These are phyloP conservation scores for Epicauta chinensis DNA, from an alignment of 1,140 invertebrate genomes.

Conservation along the genomic window DNA sequence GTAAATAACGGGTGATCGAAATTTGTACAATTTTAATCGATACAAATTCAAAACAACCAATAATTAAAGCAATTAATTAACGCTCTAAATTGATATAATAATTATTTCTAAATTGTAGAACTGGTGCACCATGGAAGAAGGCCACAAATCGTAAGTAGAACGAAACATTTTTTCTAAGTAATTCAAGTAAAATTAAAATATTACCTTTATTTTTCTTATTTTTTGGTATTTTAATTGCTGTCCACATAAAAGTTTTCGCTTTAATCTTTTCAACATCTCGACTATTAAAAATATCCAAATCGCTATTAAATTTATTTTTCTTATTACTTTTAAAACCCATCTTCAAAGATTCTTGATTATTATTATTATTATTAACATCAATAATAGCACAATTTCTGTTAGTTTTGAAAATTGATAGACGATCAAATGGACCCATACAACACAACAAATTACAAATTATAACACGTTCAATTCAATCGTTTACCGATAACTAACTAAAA, in stretches of 20 bases:
- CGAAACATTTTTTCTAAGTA: slow-evolving; percentile 4
- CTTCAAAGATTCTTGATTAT: not conserved
- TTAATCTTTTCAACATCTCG: slow-evolving; percentile 30
- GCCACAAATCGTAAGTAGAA: slow-evolving; percentile 7
- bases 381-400: slow-evolving; percentile 27
- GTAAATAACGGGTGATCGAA: too few species aligned
- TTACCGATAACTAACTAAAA: too few species aligned
- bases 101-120: not conserved
- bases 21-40: too few species aligned
- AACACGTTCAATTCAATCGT: too few species aligned
- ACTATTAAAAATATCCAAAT: slow-evolving; percentile 34
- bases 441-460: too few species aligned
- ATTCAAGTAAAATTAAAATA: not conserved
- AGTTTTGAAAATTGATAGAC: slow-evolving; percentile 32
- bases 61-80: too few species aligned
- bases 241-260: slow-evolving; percentile 34
- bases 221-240: slow-evolving; percentile 32
- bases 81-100: too few species aligned
- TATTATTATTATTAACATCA: slow-evolving; percentile 31
- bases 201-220: slow-evolving; percentile 27
- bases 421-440: slow-evolving; percentile 31
- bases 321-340: slow-evolving; percentile 32
- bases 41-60: too few species aligned
- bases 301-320: slow-evolving; percentile 32
- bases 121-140: slow-evolving; percentile 9